Base-by-base conservation (phyloP, 2,113 vertebrate genomes). In the Epinephelus fuscoguttatus region DNA sequence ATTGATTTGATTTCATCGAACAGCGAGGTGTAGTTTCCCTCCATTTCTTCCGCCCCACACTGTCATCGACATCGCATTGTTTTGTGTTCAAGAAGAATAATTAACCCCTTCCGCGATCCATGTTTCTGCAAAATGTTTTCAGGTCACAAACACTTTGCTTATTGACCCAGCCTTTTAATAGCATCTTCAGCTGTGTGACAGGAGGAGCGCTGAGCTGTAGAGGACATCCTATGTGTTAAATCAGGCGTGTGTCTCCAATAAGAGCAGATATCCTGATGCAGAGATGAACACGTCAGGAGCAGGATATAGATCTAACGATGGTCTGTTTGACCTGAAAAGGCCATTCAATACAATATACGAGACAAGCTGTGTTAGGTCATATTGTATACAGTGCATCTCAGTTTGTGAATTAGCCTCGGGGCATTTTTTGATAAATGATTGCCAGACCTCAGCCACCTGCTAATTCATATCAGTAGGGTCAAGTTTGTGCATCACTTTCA, bases 1-100 rank as follows among this genome's bases (percentile, higher is more conserved):
- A 88, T 89, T 84, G 82, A 84, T 92, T 86, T 10, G 27, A 70
- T 88, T 80, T 78, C 52, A 80, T 70, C 63, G 76, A 72, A 85
- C 69, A 15, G 57, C 27, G 17, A 62, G 68, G 61, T 80, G 81
- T 73, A 78, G 81, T 85, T 67, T 78, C 49, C 19, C 63, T 27
- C 79, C 37, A 5, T 89, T 89, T 80, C 76, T 75, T 85, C 78
- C 12, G 11, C 67, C 8, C 37, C 74, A 62, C 42, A 70, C 76
- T 60, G 14, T 40, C 53, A 68, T 33, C 73, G 49, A 80, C 62
- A 42, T 40, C 3, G 47, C 23, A 73, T 78, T 85, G 75, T 80
- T 89, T 82, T 72, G 80, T 89, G 85, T 79, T 78, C 37, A 21
- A 59, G 37, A 53, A 23, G 72, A 61, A 83, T 62, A 89, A 12